Evolutionary conservation across 2,888 invertebrate species (phyloP), one percentile per base, ranked within the genome.

Genomic region (Chloroclystis v-ata): DNA sequence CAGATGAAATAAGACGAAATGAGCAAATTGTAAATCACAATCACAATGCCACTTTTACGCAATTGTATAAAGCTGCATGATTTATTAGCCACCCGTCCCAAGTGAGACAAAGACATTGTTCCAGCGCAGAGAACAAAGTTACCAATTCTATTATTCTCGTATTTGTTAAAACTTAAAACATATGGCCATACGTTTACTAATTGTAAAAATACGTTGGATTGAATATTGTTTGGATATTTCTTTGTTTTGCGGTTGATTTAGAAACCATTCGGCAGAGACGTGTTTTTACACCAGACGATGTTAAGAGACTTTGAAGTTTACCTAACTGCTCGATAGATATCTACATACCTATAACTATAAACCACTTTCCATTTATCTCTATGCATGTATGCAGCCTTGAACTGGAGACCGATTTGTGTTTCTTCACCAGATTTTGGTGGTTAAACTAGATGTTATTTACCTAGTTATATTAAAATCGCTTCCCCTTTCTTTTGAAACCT

Each of bases 41-140:
- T 52, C 47, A 43, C 37, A 41, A 41, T 51, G 49, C 33, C 46
- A 56, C 41, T 60, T 57, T 48, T 51, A 55, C 49, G 56, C 57
- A 55, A 59, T 50, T 41, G 45, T 55, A 40, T 38, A 28, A 25
- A 29, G 35, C n/a, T 10, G 20, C 5, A 49, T 63, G 61, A 68
- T 67, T 63, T 66, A 67, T 35, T 35, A 20, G 7, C 11, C 52
- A 49, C 44, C 46, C 44, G 47, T 54, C 60, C 57, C 45, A 24
- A 49, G 49, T 16, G 12, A 16, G 12, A 39, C 16, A 53, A 47
- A 47, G 30, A 28, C 40, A 54, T 52, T 64, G 43, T 49, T 49
- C 41, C 20, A 14, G 39, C 11, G 46, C 52, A 52, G 51, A 47
- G 54, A 48, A 52, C 38, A 52, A 39, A 57, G 61, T 60, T 57